Percentiles rank a stretch among this genome's conserved stretches.
Conservation (phyloP, 2,797 vertebrate species). For the Argya squamiceps region DNA sequence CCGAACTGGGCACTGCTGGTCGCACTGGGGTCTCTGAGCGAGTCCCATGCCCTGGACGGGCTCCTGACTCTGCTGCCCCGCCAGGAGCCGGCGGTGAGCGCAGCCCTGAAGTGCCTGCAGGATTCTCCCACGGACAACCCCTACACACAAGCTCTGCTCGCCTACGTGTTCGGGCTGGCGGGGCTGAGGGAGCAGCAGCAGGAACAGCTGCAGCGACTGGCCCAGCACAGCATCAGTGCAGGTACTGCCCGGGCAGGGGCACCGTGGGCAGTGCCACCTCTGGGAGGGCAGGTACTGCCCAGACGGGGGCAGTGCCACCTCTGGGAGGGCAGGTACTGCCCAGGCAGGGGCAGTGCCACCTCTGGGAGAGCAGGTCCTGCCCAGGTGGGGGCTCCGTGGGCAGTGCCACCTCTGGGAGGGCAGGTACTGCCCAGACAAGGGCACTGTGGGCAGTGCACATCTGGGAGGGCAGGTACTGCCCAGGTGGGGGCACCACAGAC, state of each 20-base stretch:
- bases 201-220: slow-evolving; percentile 66
- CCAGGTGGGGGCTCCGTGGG: neutral
- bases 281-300: too few species aligned
- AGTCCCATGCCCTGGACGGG: neutral
- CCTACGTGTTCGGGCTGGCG: slow-evolving; percentile 82
- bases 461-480: slow-evolving; percentile 25
- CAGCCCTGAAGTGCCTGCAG: slow-evolving; percentile 73
- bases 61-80: rapidly evolving
- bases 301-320: neutral
- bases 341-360: neutral
- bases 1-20: rapidly evolving
- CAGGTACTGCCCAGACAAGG: slow-evolving; percentile 22
- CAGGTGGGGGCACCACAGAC: neutral
- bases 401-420: too few species aligned
- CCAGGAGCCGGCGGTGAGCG: slow-evolving; percentile 38
- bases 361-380: slow-evolving; percentile 16
- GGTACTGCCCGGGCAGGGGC: slow-evolving; percentile 11
- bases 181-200: slow-evolving; percentile 57
- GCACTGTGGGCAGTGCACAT: neutral
- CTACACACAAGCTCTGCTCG: slow-evolving; percentile 78
- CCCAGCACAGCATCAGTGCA: slow-evolving; percentile 24
- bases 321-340: neutral
- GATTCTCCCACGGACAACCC: slow-evolving; percentile 29
- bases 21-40: rapidly evolving
- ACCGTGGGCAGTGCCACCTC: neutral